Conservation (phyloP, 2,797 vertebrate species). For the Myotis daubentonii region DNA sequence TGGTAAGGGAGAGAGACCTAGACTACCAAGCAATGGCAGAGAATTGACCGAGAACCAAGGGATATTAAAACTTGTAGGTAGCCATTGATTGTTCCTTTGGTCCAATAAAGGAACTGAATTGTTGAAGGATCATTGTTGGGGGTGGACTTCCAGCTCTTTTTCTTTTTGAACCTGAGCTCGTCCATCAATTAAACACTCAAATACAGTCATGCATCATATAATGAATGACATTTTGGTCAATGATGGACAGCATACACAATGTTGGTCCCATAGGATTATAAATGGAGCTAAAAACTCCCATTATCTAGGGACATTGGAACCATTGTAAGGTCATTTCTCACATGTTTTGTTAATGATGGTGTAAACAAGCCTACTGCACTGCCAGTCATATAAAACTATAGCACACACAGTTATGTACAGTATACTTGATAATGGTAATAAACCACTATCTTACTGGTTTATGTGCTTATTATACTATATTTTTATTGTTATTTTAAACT, state of each 20-base stretch:
- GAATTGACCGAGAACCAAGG: background rate
- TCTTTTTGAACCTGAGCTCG: background rate
- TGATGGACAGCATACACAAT: too few relatives aligned
- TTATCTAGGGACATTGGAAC: too few relatives aligned
- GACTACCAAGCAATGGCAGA: background rate
- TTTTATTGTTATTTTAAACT: background rate
- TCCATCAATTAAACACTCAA: background rate
- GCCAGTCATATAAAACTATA: background rate
- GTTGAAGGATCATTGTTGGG: background rate
- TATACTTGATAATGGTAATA: background rate
- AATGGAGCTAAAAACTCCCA: background rate
- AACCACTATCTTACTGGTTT: background rate
- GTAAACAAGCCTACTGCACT: too few relatives aligned
- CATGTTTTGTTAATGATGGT: background rate
- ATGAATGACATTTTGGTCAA: too few relatives aligned
- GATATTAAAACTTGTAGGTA: background rate
- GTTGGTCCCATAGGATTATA: background rate
- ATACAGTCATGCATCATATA: background rate
- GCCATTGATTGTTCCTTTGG: background rate
- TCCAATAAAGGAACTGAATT: background rate
- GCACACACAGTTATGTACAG: background rate
- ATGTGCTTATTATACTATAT: background rate
- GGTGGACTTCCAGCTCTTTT: background rate
- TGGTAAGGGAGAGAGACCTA: background rate
- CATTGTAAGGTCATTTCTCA: background rate